Evolutionary conservation across 2,888 invertebrate species (phyloP), one percentile per base, ranked within the genome.

Genomic region (Thysanoteuthis rhombus): DNA sequence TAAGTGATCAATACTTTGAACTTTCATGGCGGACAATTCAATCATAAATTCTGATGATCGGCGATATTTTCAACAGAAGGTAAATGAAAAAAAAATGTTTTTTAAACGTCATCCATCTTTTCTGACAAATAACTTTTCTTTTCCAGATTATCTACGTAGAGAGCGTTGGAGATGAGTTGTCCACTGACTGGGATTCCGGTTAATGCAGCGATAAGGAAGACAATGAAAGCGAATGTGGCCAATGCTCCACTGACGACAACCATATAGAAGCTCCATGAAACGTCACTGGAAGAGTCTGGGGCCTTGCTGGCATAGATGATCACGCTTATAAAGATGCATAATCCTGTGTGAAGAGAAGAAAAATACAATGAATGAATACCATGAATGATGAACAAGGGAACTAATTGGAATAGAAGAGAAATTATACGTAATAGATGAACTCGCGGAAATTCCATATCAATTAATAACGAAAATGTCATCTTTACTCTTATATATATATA

Each of bases 261-360:
- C 47, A 93, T 32, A 22, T 47, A 93, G 22, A 58, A 93, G 39
- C 93, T 93, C 93, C 93, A 93, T 3, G 36, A 25, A 22, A 93
- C 19, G 12, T 45, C 52, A 39, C 12, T 47, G 38, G 16, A 16
- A 8, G 19, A 16, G 16, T 47, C 52, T 28, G 36, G 4, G 1
- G 52, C 36, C 32, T 6, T 36, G 10, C 45, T 47, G n/a, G 45
- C 93, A 28, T 28, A 58, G 12, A 93, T 28, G 58, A 93, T 52
- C n/a, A 52, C 58, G 19, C 58, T 39, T 4, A 47, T 12, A 47
- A 93, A 47, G 58, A 52, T 93, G 52, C 47, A 93, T 32, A 93
- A 0, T 22, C 36, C 93, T 93, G 93, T n/a, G 25, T 5, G n/a
- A n/a, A 90, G 25, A 90, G 6, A 90, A 90, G 25, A 3, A n/a